Evolutionary conservation across 2,113 vertebrate species (phyloP).

Genomic region (Vulpes ferrilata): DNA sequence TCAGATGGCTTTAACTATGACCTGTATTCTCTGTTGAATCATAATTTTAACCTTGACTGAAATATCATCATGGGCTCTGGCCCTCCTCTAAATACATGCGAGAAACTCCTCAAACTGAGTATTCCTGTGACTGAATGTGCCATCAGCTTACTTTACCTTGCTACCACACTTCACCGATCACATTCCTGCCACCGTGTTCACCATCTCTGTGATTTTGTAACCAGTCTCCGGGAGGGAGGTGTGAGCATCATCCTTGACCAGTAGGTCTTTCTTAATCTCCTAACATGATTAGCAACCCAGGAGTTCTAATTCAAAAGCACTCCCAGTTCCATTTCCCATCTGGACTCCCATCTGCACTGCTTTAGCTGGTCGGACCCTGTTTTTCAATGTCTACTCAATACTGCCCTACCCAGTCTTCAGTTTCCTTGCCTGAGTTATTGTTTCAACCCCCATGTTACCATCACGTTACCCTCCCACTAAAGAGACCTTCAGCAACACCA

Average conservation of each 20-base stretch:
- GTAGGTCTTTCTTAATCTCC: neutral
- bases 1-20: neutral
- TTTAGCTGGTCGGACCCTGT: accelerated
- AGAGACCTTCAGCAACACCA: accelerated
- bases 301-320: neutral
- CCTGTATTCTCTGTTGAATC: neutral
- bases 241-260: too few species aligned
- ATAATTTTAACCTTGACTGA: neutral
- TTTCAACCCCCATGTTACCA: accelerated
- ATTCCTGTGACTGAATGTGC: neutral
- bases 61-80: neutral
- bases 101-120: neutral
- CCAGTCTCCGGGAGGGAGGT: neutral
- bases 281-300: neutral
- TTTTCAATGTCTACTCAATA: too few species aligned
- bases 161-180: neutral
- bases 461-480: neutral
- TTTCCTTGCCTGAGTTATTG: accelerated
- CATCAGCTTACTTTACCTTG: neutral
- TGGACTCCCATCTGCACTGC: accelerated
- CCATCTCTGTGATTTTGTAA: neutral
- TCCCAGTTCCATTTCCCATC: accelerated
- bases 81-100: too few species aligned
- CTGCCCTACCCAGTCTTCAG: accelerated
- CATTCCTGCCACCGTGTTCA: accelerated